Conservation (phyloP, 1,140 invertebrate species). For the Tetramorium alpestre region DNA sequence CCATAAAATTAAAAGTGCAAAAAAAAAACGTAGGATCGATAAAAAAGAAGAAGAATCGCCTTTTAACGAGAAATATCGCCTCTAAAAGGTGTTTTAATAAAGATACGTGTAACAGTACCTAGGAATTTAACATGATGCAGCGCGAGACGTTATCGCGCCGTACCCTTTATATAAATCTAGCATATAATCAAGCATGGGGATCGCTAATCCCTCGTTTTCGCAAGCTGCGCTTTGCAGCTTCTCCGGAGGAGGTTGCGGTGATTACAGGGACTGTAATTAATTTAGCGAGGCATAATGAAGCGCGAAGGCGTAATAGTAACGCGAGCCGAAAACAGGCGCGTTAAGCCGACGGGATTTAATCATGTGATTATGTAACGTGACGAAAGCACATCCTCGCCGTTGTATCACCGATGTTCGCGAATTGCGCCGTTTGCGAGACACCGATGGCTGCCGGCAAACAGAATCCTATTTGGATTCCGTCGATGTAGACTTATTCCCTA, state of each 20-base stretch:
- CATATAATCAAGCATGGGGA: slow-evolving; percentile 44
- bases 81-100: neutral
- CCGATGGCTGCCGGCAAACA: slow-evolving; percentile 10
- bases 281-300: slow-evolving; percentile 59
- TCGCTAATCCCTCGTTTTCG: slow-evolving; percentile 57
- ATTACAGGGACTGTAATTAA: slow-evolving; percentile 60
- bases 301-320: slow-evolving; percentile 52
- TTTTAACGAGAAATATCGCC: neutral
- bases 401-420: slow-evolving; percentile 49
- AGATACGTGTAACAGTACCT: neutral
- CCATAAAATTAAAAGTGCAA: neutral
- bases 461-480: slow-evolving; percentile 59
- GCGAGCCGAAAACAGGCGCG: slow-evolving; percentile 60
- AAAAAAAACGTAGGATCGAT: neutral
- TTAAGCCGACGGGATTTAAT: slow-evolving; percentile 59
- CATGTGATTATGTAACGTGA: slow-evolving; percentile 60
- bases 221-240: slow-evolving; percentile 41
- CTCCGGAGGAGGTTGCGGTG: slow-evolving; percentile 45
- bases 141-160: neutral
- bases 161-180: neutral
- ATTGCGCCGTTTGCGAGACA: slow-evolving; percentile 53
- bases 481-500: slow-evolving; percentile 58
- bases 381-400: slow-evolving; percentile 45
- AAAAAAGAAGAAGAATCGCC: neutral
- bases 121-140: neutral